Percentiles rank a stretch among this genome's conserved stretches.
Conservation (phyloP, 2,888 invertebrate genomes). For the Hydrotaea diabolus region DNA sequence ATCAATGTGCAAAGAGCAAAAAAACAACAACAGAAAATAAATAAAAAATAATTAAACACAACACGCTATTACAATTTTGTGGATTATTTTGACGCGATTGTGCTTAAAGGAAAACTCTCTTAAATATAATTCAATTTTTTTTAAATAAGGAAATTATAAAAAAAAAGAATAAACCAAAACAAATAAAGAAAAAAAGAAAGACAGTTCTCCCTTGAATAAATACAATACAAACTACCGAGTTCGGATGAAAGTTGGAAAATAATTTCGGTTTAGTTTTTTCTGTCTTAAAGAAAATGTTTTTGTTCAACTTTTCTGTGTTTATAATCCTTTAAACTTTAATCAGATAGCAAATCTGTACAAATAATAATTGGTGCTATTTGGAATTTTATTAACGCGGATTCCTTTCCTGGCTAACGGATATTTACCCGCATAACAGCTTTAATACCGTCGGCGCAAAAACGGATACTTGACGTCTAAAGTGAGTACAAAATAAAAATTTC, state of each 20-base stretch:
- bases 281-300: not conserved
- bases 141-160: too few relatives aligned
- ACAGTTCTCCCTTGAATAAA: not conserved
- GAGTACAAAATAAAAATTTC: not conserved
- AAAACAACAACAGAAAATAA: not conserved
- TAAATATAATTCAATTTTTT: too few relatives aligned
- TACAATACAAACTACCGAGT: not conserved
- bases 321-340: not conserved
- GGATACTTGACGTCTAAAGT: conserved; percentile 75
- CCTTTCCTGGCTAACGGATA: conserved; percentile 11
- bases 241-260: not conserved
- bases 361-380: not conserved
- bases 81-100: too few relatives aligned
- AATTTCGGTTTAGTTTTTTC: not conserved
- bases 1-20: not conserved
- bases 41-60: not conserved
- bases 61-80: not conserved
- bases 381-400: conserved; percentile 1
- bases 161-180: not conserved
- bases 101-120: too few relatives aligned
- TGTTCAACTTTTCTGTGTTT: not conserved
- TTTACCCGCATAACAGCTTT: not conserved
- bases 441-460: conserved; percentile 73
- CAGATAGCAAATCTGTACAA: not conserved
- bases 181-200: not conserved